A percentile compares a stretch with the other conserved stretches of the same genome.
Evolutionary conservation across 1,140 invertebrate genomes (phyloP).

Genomic region (Drosophila sulfurigaster): DNA sequence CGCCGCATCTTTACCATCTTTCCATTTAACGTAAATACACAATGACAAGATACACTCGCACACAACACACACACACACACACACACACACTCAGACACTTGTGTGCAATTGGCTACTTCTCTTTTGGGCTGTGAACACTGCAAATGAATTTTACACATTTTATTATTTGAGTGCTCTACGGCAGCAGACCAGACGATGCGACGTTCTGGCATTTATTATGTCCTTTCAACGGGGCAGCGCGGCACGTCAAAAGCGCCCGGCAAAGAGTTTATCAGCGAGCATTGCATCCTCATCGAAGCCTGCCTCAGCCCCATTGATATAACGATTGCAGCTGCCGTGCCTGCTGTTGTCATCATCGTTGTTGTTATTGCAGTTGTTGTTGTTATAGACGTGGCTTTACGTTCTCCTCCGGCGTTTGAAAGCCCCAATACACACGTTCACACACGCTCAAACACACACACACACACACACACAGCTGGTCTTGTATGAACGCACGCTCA

Average conservation of each 20-base stretch:
- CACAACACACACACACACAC: conserved; percentile 17
- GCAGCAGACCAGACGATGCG: conserved; percentile 7
- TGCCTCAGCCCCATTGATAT: conserved; percentile 38
- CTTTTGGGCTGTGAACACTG: conserved; percentile 36
- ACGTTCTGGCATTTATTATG: conserved; percentile 72
- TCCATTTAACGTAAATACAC: conserved; percentile 74
- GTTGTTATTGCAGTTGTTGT: conserved; percentile 30
- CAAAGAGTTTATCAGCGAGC: conserved; percentile 77
- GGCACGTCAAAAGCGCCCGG: conserved; percentile 62
- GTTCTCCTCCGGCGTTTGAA: conserved; percentile 32
- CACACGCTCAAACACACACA: conserved; percentile 10
- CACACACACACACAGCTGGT: not conserved
- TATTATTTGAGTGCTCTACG: conserved; percentile 46
- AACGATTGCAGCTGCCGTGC: conserved; percentile 49
- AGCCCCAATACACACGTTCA: conserved; percentile 46
- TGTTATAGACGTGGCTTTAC: conserved; percentile 31
- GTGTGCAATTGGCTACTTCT: conserved; percentile 58
- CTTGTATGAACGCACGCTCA: not conserved
- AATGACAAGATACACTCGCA: conserved; percentile 53
- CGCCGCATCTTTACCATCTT: not conserved
- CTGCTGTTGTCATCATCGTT: conserved; percentile 18
- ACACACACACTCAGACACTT: conserved; percentile 35
- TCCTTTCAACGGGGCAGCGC: conserved; percentile 64
- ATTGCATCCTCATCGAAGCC: conserved; percentile 12
- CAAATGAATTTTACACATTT: conserved; percentile 59